A percentile compares a stretch with the other conserved stretches of the same genome.
Conservation (phyloP, 2,113 vertebrate species). For the Epinephelus moara region DNA sequence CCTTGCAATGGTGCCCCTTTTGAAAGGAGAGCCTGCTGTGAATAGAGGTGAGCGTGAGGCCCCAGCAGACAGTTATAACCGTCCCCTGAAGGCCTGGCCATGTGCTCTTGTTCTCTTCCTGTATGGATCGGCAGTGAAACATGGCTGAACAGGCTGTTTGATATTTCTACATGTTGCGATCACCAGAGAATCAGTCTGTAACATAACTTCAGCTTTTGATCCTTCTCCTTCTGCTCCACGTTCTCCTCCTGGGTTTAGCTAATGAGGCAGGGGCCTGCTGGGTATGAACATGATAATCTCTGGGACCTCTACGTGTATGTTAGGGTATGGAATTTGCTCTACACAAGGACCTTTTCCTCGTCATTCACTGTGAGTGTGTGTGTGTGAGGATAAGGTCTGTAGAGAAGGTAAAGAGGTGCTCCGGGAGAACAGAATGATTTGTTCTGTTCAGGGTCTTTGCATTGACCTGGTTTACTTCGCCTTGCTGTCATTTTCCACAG, state of each 20-base stretch:
- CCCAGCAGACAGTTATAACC: slow-evolving; percentile 25
- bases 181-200: not conserved
- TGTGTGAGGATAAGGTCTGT: slow-evolving; percentile 5
- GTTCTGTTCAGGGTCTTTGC: slow-evolving; percentile 67
- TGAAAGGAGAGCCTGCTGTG: slow-evolving; percentile 53
- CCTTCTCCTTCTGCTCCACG: not conserved
- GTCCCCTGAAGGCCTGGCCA: slow-evolving; percentile 35
- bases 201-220: not conserved
- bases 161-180: not conserved
- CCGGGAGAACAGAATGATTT: slow-evolving; percentile 60
- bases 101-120: slow-evolving; percentile 35
- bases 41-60: slow-evolving; percentile 50
- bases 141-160: not conserved
- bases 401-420: slow-evolving; percentile 34
- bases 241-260: slow-evolving; percentile 7
- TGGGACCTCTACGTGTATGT: slow-evolving; percentile 13
- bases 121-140: slow-evolving; percentile 27
- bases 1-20: slow-evolving; percentile 34
- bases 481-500: slow-evolving; percentile 36
- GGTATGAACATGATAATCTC: slow-evolving; percentile 26
- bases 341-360: slow-evolving; percentile 1
- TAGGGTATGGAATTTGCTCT: not conserved
- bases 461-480: slow-evolving; percentile 72
- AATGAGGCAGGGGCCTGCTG: slow-evolving; percentile 36
- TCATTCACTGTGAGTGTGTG: not conserved